Base-by-base conservation (phyloP, 1,140 invertebrate species). In the Eufriesea mexicana region DNA sequence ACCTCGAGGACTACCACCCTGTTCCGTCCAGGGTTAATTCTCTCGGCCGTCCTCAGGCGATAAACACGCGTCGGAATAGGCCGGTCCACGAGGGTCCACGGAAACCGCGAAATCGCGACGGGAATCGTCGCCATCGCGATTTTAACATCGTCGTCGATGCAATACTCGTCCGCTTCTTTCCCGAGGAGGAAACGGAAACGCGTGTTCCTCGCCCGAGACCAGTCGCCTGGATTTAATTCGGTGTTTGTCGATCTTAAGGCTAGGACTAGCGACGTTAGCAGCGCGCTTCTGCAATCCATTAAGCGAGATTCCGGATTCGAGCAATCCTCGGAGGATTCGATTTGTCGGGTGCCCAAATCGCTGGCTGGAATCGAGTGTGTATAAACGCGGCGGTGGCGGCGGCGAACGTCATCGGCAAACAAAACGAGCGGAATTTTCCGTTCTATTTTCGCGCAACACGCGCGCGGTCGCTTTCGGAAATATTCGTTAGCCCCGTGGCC, bases 31-130 rank as follows among this genome's bases (percentile, higher is more conserved):
- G 47, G 55, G 78, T 86, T 89, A 86, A 89, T 89, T 89, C 81
- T 75, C 81, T 84, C 78, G 76, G 54, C 72, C 84, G 54, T 62
- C 25, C 28, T 59, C 5, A 14, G 66, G 55, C 86, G 74, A 84
- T 88, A 88, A 88, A 88, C 86, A 81, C 57, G 62, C 76, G 67
- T 66, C 45, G 73, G 54, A 57, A 88, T 73, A 55, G 35, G n/a
- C 82, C 68, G 55, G 35, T 42, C 47, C 71, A 49, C 51, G 47
- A 83, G 82, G 73, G 76, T 28, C 64, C 71, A 59, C 45, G 20
- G 4, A 78, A 51, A 76, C 54, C 25, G 47, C 68, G 47, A 57
- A 86, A 78, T 79, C 62, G 73, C 45, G 45, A 61, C 54, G 54
- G 59, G 35, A 71, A 68, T 20, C 59, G 70, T 62, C 68, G 73